A percentile compares a stretch with the other conserved stretches of the same genome.
phyloP scores from a whole-genome alignment of 2,888 invertebrate genomes.

The Andrena dorsata region DNA sequence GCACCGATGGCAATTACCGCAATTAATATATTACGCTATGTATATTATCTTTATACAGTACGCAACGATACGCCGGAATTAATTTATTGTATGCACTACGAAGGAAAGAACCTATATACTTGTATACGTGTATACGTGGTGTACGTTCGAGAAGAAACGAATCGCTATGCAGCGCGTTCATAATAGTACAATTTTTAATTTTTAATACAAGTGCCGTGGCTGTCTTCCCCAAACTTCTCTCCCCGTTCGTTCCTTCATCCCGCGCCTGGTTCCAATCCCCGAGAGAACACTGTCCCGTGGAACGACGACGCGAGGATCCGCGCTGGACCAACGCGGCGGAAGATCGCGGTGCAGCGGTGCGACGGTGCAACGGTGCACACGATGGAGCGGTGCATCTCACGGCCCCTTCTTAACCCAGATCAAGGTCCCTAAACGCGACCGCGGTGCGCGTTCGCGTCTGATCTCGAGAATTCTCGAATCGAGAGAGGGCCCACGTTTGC shows the following conservation, averaged over 20 bases:
- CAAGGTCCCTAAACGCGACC: not conserved
- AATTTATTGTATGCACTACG: conserved; percentile 67
- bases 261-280: not conserved
- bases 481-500: conserved; percentile 4
- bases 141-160: conserved; percentile 63
- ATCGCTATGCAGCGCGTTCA: conserved; percentile 63
- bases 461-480: conserved; percentile 52
- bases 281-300: not conserved
- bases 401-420: conserved; percentile 12
- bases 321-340: no score
- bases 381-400: conserved; percentile 23
- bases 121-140: conserved; percentile 48
- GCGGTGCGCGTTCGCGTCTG: conserved; percentile 30
- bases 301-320: not conserved
- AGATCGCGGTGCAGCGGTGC: no score
- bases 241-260: not conserved
- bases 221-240: not conserved
- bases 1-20: conserved; percentile 33
- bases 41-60: conserved; percentile 67
- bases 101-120: conserved; percentile 70
- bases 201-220: conserved; percentile 43
- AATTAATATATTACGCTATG: conserved; percentile 61
- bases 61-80: conserved; percentile 65
- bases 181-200: conserved; percentile 26
- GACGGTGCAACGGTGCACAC: not conserved